phyloP scores from a whole-genome alignment of 2,113 vertebrate genomes.

The Illadopsis cleaveri region DNA sequence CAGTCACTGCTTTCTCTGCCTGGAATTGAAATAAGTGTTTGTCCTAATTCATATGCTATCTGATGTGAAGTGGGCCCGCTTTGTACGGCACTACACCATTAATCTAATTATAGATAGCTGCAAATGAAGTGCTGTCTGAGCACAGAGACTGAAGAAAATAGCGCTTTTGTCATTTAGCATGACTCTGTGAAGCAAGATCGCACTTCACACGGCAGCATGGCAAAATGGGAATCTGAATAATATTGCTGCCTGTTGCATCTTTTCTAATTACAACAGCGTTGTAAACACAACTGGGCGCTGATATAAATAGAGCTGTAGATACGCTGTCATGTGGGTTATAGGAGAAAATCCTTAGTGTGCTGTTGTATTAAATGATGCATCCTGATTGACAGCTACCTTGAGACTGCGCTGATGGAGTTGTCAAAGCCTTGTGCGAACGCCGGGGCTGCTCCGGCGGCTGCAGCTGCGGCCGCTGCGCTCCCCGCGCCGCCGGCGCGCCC shows the following conservation, averaged over 20 bases:
- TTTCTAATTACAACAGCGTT: constrained; percentile 86
- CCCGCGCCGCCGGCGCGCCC: not conserved
- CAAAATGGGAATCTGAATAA: constrained; percentile 76
- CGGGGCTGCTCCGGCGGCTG: constrained; percentile 70
- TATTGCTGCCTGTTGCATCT: constrained; percentile 84
- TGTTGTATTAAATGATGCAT: constrained; percentile 93
- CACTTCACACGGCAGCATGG: constrained; percentile 71
- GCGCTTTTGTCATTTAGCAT: constrained; percentile 83
- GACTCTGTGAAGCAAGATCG: constrained; percentile 78
- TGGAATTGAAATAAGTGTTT: constrained; percentile 93
- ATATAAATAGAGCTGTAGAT: constrained; percentile 94
- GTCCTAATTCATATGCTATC: constrained; percentile 92
- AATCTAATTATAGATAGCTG: constrained; percentile 97
- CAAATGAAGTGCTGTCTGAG: constrained; percentile 89
- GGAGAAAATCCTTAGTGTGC: constrained; percentile 87
- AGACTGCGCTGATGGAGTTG: constrained; percentile 98
- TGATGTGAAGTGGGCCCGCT: constrained; percentile 88
- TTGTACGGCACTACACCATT: constrained; percentile 88
- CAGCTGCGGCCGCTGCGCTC: constrained; percentile 69
- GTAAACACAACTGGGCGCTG: constrained; percentile 84
- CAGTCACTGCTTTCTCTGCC: constrained; percentile 86
- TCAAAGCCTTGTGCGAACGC: constrained; percentile 85
- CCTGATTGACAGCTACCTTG: constrained; percentile 98
- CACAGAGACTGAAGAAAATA: constrained; percentile 77
- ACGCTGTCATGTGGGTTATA: constrained; percentile 86